phyloP scores from a whole-genome alignment of 2,888 invertebrate species.

The Acheta domesticus region DNA sequence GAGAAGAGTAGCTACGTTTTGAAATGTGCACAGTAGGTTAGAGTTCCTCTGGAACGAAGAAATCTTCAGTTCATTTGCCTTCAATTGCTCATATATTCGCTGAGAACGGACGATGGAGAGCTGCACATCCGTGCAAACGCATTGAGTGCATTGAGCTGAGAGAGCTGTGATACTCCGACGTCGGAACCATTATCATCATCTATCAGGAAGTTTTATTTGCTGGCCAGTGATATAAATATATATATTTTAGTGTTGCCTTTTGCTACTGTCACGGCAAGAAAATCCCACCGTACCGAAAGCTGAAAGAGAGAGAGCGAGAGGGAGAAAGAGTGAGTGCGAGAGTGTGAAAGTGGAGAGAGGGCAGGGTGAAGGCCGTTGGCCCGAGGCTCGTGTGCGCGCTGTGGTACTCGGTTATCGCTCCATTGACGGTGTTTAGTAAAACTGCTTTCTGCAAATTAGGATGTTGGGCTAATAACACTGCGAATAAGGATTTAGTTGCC shows the following conservation, averaged over 20 bases:
- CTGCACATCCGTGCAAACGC: neutral
- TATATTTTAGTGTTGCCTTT: constrained; percentile 18
- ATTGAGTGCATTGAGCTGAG: constrained; percentile 3
- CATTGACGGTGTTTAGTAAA: neutral
- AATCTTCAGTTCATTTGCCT: constrained; percentile 18
- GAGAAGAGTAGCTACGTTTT: constrained; percentile 1
- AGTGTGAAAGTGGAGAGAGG: neutral
- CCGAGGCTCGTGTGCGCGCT: too few relatives aligned
- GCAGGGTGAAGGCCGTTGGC: too few relatives aligned
- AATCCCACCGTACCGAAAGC: constrained; percentile 7
- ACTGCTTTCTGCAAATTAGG: neutral
- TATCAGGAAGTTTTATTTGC: constrained; percentile 4
- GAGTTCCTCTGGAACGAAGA: constrained; percentile 5
- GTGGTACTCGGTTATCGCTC: neutral
- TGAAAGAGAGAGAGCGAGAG: neutral
- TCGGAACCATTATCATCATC: constrained; percentile 6
- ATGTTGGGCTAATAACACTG: neutral
- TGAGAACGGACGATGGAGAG: neutral
- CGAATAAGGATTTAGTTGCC: neutral
- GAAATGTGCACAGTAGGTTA: constrained; percentile 18
- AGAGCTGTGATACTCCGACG: constrained; percentile 18
- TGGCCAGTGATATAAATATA: neutral
- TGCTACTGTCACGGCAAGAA: constrained; percentile 18
- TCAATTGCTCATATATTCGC: neutral
- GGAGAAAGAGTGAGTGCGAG: neutral